Evolutionary conservation across 1,140 invertebrate species (phyloP), one percentile per base, ranked within the genome.

Genomic region (Drosophila leontia): DNA sequence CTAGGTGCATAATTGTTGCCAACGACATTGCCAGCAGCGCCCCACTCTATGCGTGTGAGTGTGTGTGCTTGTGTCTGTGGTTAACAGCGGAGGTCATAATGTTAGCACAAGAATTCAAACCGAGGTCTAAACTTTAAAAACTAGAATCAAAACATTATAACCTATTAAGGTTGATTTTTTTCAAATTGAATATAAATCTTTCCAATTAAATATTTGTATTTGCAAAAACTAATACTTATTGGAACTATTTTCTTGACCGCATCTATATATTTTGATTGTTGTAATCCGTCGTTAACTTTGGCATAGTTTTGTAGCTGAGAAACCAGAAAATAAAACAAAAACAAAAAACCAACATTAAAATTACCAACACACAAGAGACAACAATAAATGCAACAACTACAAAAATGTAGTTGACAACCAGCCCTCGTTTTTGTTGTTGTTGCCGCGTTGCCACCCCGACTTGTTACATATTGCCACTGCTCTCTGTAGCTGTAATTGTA

Each of bases 261-360:
- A 41, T 42, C 57, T 75, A 63, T 56, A 34, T 68, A 55, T 61
- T 72, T 87, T 81, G 78, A 85, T 88, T 90, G 88, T 78, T 90
- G 75, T 79, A 88, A 90, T 85, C 67, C 68, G 67, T 81, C 75
- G 85, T 88, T 88, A 88, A 81, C 80, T 88, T 84, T 88, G 84
- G 80, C 84, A 88, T 81, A 88, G 84, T 88, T 88, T 88, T 51
- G 56, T 62, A 59, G 77, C 62, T 67, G 61, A 83, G 83, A 86
- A 87, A 82, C 80, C 67, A 83, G 64, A 78, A 88, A 82, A 82
- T 58, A 74, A 82, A 71, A 85, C 62, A 37, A 23, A 62, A 58
- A 32, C n/a, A n/a, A 29, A 62, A 74, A 76, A 39, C 37, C 62
- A 68, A 78, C 77, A 78, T 88, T 78, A 78, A 87, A 88, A 88